These are phyloP conservation scores for Micropoecilia bifurca DNA, from an alignment of 2,797 vertebrate genomes.

Conservation along the genomic window DNA sequence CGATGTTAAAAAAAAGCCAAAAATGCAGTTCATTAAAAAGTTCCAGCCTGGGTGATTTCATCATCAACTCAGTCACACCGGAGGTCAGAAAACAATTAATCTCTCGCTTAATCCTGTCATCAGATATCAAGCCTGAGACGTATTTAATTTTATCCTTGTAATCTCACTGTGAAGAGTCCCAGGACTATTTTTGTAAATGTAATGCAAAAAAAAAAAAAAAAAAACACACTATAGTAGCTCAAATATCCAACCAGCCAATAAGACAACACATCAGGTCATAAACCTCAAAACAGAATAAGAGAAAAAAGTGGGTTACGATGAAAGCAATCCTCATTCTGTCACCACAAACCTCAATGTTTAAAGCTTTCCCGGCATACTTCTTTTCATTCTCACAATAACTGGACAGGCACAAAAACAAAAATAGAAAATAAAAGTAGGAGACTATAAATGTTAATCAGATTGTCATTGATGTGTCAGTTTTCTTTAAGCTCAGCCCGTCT, in stretches of 20 bases:
- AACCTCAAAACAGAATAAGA: constrained; percentile 4
- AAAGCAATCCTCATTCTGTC: constrained; percentile 25
- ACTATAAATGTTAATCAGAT: constrained; percentile 9
- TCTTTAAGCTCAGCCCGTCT: neutral
- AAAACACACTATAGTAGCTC: neutral
- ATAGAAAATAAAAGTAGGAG: neutral
- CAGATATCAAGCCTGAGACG: constrained; percentile 41
- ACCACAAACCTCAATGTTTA: neutral
- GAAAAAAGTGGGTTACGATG: constrained; percentile 11
- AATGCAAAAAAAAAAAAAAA: neutral
- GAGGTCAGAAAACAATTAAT: constrained; percentile 25
- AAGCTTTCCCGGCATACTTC: neutral
- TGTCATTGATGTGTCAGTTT: constrained; percentile 15
- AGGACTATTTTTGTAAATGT: neutral
- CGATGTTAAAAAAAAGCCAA: neutral
- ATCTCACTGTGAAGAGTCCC: neutral
- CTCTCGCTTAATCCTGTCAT: constrained; percentile 26
- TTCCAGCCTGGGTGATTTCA: constrained; percentile 41
- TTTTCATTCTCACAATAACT: neutral
- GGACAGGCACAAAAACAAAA: neutral
- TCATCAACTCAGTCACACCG: constrained; percentile 28
- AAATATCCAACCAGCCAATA: neutral
- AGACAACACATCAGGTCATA: neutral
- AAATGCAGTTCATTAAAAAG: constrained; percentile 3
- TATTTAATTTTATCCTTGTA: constrained; percentile 36